Conservation (phyloP, 2,113 vertebrate species). For the Neodontobutis hainanensis region DNA sequence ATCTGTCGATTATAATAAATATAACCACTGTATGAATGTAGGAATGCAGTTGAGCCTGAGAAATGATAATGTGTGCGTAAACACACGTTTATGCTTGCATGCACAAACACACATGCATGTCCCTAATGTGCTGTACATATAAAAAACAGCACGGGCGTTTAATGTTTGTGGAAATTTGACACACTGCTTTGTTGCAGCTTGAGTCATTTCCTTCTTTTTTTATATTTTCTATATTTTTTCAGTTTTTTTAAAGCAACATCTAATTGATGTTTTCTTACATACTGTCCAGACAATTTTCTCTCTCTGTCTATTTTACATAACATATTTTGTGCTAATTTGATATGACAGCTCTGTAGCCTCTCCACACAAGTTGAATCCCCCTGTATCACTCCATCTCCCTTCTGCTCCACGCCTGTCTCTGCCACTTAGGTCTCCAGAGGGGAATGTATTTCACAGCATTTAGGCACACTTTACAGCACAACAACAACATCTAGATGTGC, state of each 20-base stretch:
- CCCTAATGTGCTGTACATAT: not conserved
- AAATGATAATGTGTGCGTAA: not conserved
- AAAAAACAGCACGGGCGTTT: too few relatives aligned
- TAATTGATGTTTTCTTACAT: too few relatives aligned
- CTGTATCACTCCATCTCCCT: constrained; percentile 19
- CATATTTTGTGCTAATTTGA: not conserved
- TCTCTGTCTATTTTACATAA: too few relatives aligned
- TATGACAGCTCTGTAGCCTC: constrained; percentile 7
- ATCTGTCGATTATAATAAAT: too few relatives aligned
- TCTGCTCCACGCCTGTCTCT: constrained; percentile 22
- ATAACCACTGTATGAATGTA: not conserved
- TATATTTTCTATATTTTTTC: too few relatives aligned
- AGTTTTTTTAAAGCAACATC: too few relatives aligned
- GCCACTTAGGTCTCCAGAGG: constrained; percentile 13
- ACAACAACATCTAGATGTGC: not conserved
- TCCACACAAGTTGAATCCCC: constrained; percentile 20
- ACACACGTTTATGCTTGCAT: not conserved
- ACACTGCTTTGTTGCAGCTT: too few relatives aligned
- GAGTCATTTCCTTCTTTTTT: too few relatives aligned
- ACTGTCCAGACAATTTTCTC: too few relatives aligned
- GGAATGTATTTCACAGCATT: constrained; percentile 22
- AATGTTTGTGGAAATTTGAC: not conserved
- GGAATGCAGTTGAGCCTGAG: not conserved
- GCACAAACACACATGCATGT: constrained; percentile 10
- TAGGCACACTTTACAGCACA: constrained; percentile 13